These are phyloP conservation scores for Caenorhabditis sp. DNA, from an alignment of 2,888 invertebrate species.

Conservation along the genomic window DNA sequence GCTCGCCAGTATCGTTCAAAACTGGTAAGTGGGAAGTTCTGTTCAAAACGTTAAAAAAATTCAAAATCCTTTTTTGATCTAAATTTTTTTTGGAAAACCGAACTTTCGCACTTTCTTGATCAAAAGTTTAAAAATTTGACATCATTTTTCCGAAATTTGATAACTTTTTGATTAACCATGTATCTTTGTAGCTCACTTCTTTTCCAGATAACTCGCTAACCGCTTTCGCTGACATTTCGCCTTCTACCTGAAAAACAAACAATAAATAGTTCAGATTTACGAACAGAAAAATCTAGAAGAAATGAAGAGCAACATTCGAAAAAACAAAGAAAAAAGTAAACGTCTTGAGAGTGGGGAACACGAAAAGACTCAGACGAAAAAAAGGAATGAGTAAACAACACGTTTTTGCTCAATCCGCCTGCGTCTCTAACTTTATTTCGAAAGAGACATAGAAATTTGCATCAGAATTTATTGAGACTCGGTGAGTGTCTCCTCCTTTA, in stretches of 20 bases:
- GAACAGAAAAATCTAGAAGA: slow-evolving; percentile 9
- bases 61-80: too few species aligned
- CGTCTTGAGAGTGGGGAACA: slow-evolving; percentile 2
- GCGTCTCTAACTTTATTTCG: slow-evolving; percentile 33
- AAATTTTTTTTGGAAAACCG: too few species aligned
- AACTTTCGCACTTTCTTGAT: too few species aligned
- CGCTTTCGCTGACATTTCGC: slow-evolving; percentile 81
- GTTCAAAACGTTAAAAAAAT: too few species aligned
- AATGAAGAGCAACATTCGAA: background rate
- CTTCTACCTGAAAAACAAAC: slow-evolving; percentile 29
- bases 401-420: slow-evolving; percentile 21
- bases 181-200: slow-evolving; percentile 69
- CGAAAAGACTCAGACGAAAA: slow-evolving; percentile 37
- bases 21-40: too few species aligned
- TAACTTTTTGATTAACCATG: background rate
- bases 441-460: slow-evolving; percentile 34
- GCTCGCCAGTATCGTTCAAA: too few species aligned
- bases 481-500: background rate
- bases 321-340: slow-evolving; percentile 4
- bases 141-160: background rate
- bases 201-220: slow-evolving; percentile 81
- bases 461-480: slow-evolving; percentile 8
- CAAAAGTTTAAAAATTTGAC: too few species aligned
- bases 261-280: background rate
- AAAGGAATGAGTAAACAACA: slow-evolving; percentile 49